Conservation (phyloP, 92 coral and sea anemone species). For the Palythoa heliodiscus region DNA sequence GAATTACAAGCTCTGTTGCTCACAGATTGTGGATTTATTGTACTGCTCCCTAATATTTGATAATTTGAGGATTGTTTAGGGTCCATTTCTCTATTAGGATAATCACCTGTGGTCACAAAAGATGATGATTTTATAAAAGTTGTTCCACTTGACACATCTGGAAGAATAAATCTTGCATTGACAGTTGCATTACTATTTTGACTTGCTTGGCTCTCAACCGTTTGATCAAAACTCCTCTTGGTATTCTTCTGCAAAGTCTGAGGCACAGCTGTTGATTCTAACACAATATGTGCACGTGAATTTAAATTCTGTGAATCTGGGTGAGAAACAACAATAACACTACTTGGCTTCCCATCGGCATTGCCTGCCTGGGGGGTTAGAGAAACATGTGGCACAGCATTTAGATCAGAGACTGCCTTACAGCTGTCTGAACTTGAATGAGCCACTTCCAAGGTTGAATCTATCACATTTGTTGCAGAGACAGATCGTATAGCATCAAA, state of each 20-base stretch:
- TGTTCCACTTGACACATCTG: not conserved
- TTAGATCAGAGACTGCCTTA: not conserved
- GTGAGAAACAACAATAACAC: conserved; percentile 35
- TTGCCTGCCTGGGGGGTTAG: conserved; percentile 28
- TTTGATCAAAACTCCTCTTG: not conserved
- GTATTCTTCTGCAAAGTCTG: conserved; percentile 15
- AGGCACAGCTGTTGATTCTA: conserved; percentile 28
- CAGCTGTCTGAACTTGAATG: not conserved
- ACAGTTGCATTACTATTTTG: not conserved
- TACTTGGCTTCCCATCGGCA: not conserved
- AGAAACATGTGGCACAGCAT: not conserved
- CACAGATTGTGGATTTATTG: not conserved
- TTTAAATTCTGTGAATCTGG: conserved; percentile 27
- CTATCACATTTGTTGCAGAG: not conserved
- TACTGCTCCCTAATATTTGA: not conserved
- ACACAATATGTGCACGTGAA: conserved; percentile 36
- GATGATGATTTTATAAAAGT: not conserved
- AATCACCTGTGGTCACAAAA: not conserved
- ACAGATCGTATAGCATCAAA: not conserved
- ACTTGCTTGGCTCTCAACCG: not conserved
- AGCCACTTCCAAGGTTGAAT: not conserved
- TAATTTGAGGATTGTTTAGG: not conserved
- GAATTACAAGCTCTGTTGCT: not conserved
- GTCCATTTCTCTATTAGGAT: no score
- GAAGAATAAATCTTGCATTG: conserved; percentile 34